phyloP scores from a whole-genome alignment of 2,113 vertebrate species.

The Crotalus helleri region DNA sequence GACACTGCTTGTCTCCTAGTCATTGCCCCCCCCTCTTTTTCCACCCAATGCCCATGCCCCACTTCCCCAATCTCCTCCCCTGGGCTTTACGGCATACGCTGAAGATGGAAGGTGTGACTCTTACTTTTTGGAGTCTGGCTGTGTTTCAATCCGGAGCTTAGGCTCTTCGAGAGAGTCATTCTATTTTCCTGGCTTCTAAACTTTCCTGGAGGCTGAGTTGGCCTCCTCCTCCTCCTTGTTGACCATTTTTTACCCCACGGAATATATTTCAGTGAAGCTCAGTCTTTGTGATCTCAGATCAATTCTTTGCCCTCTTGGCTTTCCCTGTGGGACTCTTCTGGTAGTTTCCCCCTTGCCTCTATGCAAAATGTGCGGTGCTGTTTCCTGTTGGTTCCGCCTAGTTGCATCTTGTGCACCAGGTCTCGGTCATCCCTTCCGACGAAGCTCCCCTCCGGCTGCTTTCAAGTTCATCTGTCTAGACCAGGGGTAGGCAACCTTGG shows the following conservation, averaged over 20 bases:
- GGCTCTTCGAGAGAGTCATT: not conserved
- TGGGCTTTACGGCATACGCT: not conserved
- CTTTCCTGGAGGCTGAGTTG: not conserved
- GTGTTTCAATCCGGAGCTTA: not conserved
- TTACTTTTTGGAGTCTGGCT: not conserved
- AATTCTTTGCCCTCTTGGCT: not conserved
- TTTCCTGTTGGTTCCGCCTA: not conserved
- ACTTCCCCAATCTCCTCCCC: not conserved
- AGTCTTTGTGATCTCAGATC: not conserved
- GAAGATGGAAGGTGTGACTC: not conserved
- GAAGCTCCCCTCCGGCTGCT: not conserved
- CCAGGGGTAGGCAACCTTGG: too few species aligned
- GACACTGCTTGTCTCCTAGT: not conserved
- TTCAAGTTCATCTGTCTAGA: not conserved
- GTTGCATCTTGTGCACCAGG: not conserved
- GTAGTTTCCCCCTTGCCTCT: not conserved
- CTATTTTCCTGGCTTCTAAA: not conserved
- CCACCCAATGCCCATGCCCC: not conserved
- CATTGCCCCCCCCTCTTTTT: not conserved
- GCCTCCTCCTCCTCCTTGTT: not conserved
- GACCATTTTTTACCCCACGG: not conserved
- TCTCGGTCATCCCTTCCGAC: not conserved
- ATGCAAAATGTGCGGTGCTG: not conserved
- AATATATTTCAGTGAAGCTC: not conserved
- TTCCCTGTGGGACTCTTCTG: not conserved